phyloP scores from a whole-genome alignment of 2,797 vertebrate genomes.

The Myoxocephalus aenaeus region DNA sequence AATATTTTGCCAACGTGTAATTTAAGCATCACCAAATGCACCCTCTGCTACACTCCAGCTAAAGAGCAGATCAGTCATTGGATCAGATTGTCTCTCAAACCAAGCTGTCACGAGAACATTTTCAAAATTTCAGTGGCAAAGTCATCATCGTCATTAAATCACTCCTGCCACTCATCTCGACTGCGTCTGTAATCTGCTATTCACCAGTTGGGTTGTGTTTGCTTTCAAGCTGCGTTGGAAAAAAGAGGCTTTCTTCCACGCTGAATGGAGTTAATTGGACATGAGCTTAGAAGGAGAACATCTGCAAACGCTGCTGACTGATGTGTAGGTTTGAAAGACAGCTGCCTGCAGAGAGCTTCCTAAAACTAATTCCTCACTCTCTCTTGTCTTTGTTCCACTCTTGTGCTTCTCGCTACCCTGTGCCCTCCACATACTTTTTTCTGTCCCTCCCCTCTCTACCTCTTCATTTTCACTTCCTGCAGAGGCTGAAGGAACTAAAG shows the following conservation, averaged over 20 bases:
- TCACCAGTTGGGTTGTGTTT: conserved; percentile 61
- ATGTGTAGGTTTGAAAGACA: conserved; percentile 66
- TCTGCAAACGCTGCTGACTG: conserved; percentile 64
- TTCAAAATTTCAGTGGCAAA: conserved; percentile 21
- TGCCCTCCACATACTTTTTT: conserved; percentile 25
- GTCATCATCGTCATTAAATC: conserved; percentile 51
- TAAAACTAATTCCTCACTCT: conserved; percentile 58
- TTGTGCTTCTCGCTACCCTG: conserved; percentile 3
- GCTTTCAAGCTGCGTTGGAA: conserved; percentile 57
- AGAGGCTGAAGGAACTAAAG: conserved; percentile 98
- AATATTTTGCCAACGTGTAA: conserved; percentile 25
- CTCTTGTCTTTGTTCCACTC: conserved; percentile 32
- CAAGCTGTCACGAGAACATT: conserved; percentile 24
- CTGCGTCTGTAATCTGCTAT: conserved; percentile 57
- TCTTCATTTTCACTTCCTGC: conserved; percentile 49
- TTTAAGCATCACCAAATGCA: conserved; percentile 34
- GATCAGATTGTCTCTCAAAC: conserved; percentile 21
- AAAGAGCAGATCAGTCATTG: conserved; percentile 35
- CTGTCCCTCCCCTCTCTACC: conserved; percentile 12
- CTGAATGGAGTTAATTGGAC: conserved; percentile 75
- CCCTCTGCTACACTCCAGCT: conserved; percentile 17
- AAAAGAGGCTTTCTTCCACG: conserved; percentile 53
- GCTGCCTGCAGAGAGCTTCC: conserved; percentile 58
- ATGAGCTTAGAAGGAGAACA: conserved; percentile 61
- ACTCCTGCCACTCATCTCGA: conserved; percentile 50